Percentiles rank a stretch among this genome's conserved stretches.
These are phyloP conservation scores for Nephrotoma flavescens DNA, from an alignment of 2,888 invertebrate species.

Conservation along the genomic window DNA sequence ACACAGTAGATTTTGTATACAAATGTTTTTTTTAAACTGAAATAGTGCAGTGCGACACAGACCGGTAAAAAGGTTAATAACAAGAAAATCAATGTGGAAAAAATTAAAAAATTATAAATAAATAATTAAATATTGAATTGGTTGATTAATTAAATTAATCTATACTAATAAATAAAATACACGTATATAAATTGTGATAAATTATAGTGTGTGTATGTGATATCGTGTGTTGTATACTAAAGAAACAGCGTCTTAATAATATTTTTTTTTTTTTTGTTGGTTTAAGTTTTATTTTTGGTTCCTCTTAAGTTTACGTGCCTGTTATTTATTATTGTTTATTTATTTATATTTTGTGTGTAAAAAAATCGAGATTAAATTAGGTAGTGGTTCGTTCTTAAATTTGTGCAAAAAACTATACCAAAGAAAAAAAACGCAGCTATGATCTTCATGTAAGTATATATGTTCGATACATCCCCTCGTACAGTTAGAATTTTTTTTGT, in stretches of 20 bases:
- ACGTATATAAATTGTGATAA: not conserved
- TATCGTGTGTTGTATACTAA: not conserved
- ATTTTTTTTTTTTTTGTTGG: not conserved
- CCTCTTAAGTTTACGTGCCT: not conserved
- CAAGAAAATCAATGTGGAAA: not conserved
- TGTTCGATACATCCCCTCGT: not conserved
- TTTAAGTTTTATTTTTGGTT: not conserved
- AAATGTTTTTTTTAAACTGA: not conserved
- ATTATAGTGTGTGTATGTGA: not conserved
- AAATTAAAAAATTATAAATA: not conserved
- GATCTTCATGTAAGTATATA: not conserved
- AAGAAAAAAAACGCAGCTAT: not conserved
- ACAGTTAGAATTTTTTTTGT: not conserved
- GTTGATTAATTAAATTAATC: not conserved
- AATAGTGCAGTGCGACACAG: not conserved
- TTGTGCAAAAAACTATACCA: not conserved
- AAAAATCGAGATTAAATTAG: not conserved
- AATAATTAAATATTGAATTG: not conserved
- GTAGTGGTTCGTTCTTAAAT: not conserved
- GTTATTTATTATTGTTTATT: not conserved
- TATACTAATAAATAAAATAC: not conserved
- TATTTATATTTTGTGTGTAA: not conserved
- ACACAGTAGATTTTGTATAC: not conserved
- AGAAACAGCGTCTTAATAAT: not conserved
- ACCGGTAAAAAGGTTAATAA: not conserved